A percentile compares a stretch with the other conserved stretches of the same genome.
These are phyloP conservation scores for Eciton burchellii DNA, from an alignment of 1,140 invertebrate species.

Conservation along the genomic window DNA sequence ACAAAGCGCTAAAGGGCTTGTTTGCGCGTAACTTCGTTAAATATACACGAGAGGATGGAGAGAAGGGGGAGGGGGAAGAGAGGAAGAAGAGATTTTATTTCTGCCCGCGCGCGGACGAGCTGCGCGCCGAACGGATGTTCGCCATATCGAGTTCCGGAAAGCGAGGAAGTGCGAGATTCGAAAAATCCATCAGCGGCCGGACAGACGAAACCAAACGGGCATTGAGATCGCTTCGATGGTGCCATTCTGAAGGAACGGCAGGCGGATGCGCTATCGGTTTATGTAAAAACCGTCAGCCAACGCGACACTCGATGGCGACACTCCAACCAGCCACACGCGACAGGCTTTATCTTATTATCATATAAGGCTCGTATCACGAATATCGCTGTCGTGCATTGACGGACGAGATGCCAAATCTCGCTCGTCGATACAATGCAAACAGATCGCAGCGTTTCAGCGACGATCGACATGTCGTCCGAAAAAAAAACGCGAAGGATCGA, in stretches of 20 bases:
- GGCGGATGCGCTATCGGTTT: conserved; percentile 52
- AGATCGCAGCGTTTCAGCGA: conserved; percentile 12
- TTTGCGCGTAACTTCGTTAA: background rate
- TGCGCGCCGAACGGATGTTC: background rate
- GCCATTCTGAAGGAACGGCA: conserved; percentile 7
- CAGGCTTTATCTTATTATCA: conserved; percentile 67
- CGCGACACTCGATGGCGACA: background rate
- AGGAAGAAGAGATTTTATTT: background rate
- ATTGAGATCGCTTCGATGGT: conserved; percentile 16
- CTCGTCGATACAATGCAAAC: conserved; percentile 20
- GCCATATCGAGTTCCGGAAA: conserved; percentile 12
- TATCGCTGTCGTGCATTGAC: conserved; percentile 4
- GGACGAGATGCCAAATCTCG: conserved; percentile 64
- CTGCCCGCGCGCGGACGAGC: background rate
- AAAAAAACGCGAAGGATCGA: background rate
- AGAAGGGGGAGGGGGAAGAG: too few relatives aligned
- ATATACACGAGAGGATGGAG: background rate
- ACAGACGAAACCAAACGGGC: conserved; percentile 31
- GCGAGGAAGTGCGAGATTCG: conserved; percentile 12
- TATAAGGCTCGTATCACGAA: background rate
- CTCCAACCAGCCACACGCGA: conserved; percentile 12
- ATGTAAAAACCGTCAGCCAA: conserved; percentile 35
- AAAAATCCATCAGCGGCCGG: conserved; percentile 55
- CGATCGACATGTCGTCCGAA: conserved; percentile 35
- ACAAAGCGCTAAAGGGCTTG: background rate